phyloP scores from a whole-genome alignment of 2,113 vertebrate species.

The Prunella himalayana region DNA sequence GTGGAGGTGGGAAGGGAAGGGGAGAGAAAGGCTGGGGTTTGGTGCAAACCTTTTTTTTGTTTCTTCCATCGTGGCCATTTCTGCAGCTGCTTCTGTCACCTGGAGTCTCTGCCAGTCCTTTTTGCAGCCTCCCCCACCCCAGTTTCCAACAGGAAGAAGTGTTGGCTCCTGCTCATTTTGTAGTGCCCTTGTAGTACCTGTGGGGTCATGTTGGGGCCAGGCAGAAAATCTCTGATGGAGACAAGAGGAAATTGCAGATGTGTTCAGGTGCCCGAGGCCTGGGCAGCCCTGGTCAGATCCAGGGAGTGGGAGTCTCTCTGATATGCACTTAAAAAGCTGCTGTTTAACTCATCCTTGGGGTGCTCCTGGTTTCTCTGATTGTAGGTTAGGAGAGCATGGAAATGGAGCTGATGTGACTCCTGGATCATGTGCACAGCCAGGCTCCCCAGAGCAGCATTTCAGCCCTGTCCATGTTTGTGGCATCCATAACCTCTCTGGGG shows the following conservation, averaged over 20 bases:
- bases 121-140: neutral
- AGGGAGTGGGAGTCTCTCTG: neutral
- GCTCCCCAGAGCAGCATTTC: neutral
- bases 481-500: neutral
- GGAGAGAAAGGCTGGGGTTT: neutral
- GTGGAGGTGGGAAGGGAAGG: neutral
- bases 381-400: neutral
- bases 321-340: neutral
- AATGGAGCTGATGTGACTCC: neutral
- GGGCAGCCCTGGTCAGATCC: neutral
- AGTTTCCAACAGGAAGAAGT: neutral
- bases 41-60: neutral
- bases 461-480: neutral
- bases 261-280: neutral
- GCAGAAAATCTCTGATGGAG: neutral
- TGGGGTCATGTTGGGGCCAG: neutral
- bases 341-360: neutral
- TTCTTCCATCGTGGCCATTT: neutral
- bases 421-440: neutral
- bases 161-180: neutral
- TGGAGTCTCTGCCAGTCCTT: neutral
- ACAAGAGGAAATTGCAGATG: neutral
- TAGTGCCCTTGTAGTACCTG: neutral
- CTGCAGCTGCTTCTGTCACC: neutral
- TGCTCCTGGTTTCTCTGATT: neutral